Base-by-base conservation (phyloP, 1,140 invertebrate genomes). In the Tetramorium alpestre region DNA sequence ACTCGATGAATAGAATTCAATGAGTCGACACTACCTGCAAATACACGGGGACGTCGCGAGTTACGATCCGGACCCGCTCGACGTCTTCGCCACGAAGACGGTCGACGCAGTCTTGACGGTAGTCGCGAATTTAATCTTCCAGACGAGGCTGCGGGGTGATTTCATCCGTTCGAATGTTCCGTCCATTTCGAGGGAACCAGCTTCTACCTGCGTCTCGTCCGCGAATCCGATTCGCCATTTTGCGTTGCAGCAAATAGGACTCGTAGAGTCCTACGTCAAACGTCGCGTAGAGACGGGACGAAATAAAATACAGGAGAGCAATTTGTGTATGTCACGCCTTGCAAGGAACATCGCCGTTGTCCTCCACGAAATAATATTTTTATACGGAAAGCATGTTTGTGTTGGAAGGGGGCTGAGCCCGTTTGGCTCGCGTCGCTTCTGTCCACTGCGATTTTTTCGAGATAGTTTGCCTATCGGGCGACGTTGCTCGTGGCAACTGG, bases 1-100 rank as follows among this genome's bases (percentile, higher is more conserved):
- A 75, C 72, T 81, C 75, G 84, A 87, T 88, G 89, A 90, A 90
- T 90, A 88, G 87, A 90, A 90, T 88, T 88, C 84, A 90, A 90
- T 82, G 89, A 88, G 89, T 44, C 54, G 70, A 75, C 54, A 69
- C 69, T 33, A 58, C 38, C 56, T 75, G 47, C 49, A 78, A 77
- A 77, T 65, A 38, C 28, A 86, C 78, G 67, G 54, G 28, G 58
- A 56, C 18, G 49, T 84, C 69, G 80, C 54, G 54, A 73, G 80
- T 75, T 75, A 75, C 69, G 69, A 81, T 56, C 78, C 38, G 56
- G n/a, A 18, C 69, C 25, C 78, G 62, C 11, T 7, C 51, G 41
- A 69, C 60, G 25, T 82, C 67, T 44, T 82, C 25, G 69, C 51
- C 69, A 16, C 67, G 80, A 47, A 54, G 65, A 78, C 76, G 18